These are phyloP conservation scores for Dioctria linearis DNA, from an alignment of 2,888 invertebrate genomes.

Conservation along the genomic window DNA sequence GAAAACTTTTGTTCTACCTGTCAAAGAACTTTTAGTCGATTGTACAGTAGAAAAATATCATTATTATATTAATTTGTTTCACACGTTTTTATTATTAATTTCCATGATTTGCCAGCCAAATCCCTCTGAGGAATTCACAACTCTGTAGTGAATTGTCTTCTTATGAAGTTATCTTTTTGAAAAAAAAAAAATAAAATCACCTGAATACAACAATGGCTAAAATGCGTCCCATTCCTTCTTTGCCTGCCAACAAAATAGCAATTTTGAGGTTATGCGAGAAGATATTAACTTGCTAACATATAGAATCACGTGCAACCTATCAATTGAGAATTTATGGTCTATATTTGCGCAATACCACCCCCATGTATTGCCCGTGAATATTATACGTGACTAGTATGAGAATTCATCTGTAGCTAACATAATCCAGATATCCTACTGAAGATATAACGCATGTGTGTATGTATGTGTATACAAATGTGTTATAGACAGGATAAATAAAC, in stretches of 20 bases:
- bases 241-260: slow-evolving; percentile 22
- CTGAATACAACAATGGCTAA: background rate
- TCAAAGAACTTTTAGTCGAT: too few relatives aligned
- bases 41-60: too few relatives aligned
- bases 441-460: background rate
- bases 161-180: too few relatives aligned
- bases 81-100: too few relatives aligned
- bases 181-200: background rate
- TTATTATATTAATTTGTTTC: too few relatives aligned
- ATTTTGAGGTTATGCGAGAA: slow-evolving; percentile 36
- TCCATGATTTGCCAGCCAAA: too few relatives aligned
- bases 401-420: background rate
- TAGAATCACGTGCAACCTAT: slow-evolving; percentile 42
- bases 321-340: slow-evolving; percentile 47
- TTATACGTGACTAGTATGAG: slow-evolving; percentile 40
- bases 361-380: slow-evolving; percentile 31
- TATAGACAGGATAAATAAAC: too few relatives aligned
- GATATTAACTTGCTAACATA: slow-evolving; percentile 40
- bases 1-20: too few relatives aligned
- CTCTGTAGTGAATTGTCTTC: too few relatives aligned
- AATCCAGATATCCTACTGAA: too few relatives aligned
- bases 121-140: too few relatives aligned
- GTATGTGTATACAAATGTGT: background rate
- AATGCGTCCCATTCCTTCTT: background rate
- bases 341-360: slow-evolving; percentile 39